Percentiles rank a stretch among this genome's conserved stretches.
These are phyloP conservation scores for Campylomormyrus numenius DNA, from an alignment of 2,113 vertebrate species.

Conservation along the genomic window DNA sequence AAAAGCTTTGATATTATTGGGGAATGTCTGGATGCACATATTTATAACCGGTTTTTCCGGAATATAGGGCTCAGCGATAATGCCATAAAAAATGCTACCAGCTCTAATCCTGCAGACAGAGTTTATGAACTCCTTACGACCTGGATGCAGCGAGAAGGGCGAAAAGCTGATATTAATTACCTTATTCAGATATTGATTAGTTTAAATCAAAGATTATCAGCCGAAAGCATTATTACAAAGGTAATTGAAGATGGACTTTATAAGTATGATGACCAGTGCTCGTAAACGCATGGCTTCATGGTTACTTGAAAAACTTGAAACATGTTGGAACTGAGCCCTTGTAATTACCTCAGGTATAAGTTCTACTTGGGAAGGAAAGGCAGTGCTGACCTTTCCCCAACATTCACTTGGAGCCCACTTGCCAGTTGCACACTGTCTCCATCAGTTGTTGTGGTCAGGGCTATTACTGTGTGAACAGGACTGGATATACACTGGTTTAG, in stretches of 20 bases:
- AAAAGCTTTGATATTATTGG: slow-evolving; percentile 67
- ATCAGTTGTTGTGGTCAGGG: slow-evolving; percentile 6
- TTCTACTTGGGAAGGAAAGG: not conserved
- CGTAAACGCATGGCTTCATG: not conserved
- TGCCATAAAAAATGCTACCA: slow-evolving; percentile 58
- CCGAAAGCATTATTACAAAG: slow-evolving; percentile 55
- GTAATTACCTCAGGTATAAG: slow-evolving; percentile 8
- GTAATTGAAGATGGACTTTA: slow-evolving; percentile 58
- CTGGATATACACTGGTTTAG: slow-evolving; percentile 54
- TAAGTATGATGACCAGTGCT: slow-evolving; percentile 38
- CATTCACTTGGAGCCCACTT: not conserved
- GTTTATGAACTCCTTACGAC: slow-evolving; percentile 65
- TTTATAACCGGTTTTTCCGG: slow-evolving; percentile 68
- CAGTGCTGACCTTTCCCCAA: not conserved
- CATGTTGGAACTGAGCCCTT: not conserved
- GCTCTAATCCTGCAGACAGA: slow-evolving; percentile 48
- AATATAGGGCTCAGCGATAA: slow-evolving; percentile 62
- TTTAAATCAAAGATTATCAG: slow-evolving; percentile 62
- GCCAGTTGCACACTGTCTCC: not conserved
- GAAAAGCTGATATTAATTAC: slow-evolving; percentile 63
- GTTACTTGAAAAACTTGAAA: not conserved
- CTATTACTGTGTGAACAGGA: slow-evolving; percentile 39
- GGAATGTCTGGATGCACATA: slow-evolving; percentile 56
- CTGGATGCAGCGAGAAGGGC: slow-evolving; percentile 68
- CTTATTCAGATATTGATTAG: slow-evolving; percentile 55